Evolutionary conservation across 1,140 invertebrate species (phyloP), one percentile per base, ranked within the genome.

Genomic region (Drosophila guanche): DNA sequence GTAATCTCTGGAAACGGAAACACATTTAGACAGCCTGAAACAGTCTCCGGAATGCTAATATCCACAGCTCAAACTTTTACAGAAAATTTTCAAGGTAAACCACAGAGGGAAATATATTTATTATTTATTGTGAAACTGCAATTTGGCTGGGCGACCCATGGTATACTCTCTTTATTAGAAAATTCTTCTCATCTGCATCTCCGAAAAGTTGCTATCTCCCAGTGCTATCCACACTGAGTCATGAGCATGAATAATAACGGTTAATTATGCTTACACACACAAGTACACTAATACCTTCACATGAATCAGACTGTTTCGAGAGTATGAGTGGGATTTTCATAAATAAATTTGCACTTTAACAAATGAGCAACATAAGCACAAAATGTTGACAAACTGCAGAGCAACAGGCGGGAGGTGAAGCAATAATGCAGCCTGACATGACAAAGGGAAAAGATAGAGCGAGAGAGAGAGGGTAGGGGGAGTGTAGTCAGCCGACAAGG

Each of bases 311-410:
- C 56, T 41, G 14, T 56, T 51, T 45, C 46, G 37, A 47, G 61
- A 45, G 46, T 63, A 43, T 46, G 27, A 22, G 65, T 74, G 51
- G 63, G 37, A 57, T 66, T 77, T 84, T 75, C 81, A 85, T 85
- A 81, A 85, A 86, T 85, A 85, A 86, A 81, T 85, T 86, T 67
- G 53, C 80, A 81, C 73, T 85, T 85, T 86, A 86, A 81, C 73
- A 85, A 77, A 86, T 77, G 58, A 57, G 59, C 59, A 86, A 61
- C 66, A 81, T 86, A 68, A 57, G 56, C 62, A 37, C 10, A 84
- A 84, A 85, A 76, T 86, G 81, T 86, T 86, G 77, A 68, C 73
- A 74, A 86, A 37, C 33, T 37, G 74, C 65, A 48, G 42, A 79
- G 81, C 81, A 88, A 85, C 83, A 85, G 81, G 80, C 80, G 46